phyloP scores from a whole-genome alignment of 2,113 vertebrate genomes.

The Microcebus jonahi region DNA sequence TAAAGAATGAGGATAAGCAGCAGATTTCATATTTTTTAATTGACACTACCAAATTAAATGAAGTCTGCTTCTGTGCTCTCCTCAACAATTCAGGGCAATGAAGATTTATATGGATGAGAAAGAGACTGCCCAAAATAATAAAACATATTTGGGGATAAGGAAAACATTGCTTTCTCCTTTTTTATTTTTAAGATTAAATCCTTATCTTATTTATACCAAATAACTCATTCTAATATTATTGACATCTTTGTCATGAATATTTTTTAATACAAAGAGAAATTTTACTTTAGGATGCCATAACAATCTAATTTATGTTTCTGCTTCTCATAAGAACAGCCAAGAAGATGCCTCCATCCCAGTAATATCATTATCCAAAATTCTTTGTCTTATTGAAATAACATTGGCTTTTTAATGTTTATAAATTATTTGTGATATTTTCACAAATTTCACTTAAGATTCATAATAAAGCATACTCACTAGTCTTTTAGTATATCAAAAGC shows the following conservation, averaged over 20 bases:
- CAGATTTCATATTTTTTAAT: not conserved
- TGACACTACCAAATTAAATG: not conserved
- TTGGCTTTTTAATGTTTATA: slow-evolving; percentile 19
- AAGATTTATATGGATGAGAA: not conserved
- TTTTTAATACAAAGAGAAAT: not conserved
- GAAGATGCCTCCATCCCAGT: not conserved
- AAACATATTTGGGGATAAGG: not conserved
- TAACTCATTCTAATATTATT: not conserved
- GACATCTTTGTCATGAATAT: not conserved
- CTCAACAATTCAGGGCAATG: not conserved
- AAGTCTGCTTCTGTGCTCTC: not conserved
- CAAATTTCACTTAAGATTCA: not conserved
- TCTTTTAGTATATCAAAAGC: not conserved
- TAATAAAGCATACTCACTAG: not conserved
- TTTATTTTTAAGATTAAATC: not conserved
- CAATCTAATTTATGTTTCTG: not conserved
- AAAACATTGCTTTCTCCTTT: not conserved
- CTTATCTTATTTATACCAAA: not conserved
- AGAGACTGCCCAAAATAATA: not conserved
- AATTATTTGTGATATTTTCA: not conserved
- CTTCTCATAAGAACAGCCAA: not conserved
- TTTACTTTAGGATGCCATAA: not conserved
- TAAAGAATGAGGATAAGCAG: not conserved
- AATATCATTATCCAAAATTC: not conserved
- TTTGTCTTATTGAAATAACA: not conserved